phyloP scores from a whole-genome alignment of 2,113 vertebrate species.

The Polyodon spathula region DNA sequence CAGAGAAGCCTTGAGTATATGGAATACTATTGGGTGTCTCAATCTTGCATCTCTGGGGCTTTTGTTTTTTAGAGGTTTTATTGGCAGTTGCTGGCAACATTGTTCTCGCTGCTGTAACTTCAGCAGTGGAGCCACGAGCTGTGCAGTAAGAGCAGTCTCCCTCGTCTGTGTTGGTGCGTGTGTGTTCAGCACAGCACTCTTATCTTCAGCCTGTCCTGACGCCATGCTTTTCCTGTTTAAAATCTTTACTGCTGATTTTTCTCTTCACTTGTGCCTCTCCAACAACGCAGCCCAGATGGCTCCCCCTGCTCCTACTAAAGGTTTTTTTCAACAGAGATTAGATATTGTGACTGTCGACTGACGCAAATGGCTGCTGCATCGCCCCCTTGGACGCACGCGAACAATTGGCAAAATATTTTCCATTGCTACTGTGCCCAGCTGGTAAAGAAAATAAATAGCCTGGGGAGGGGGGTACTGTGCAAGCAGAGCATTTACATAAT shows the following conservation, averaged over 20 bases:
- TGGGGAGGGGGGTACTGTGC: conserved; percentile 3
- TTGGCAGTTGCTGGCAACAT: no score
- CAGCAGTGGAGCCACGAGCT: conserved; percentile 51
- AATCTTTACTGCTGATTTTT: conserved; percentile 83
- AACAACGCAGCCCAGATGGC: conserved; percentile 41
- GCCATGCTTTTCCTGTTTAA: conserved; percentile 96
- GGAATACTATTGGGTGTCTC: no score
- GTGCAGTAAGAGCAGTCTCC: conserved; percentile 54
- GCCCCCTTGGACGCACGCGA: conserved; percentile 23
- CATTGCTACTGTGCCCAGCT: conserved; percentile 14
- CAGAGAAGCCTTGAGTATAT: no score
- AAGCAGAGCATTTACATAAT: conserved; percentile 22
- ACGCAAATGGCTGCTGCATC: conserved; percentile 27
- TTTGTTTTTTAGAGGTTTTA: no score
- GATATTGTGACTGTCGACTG: conserved; percentile 42
- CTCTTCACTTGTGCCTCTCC: conserved; percentile 58
- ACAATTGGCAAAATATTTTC: conserved; percentile 27
- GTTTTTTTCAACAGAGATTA: conserved; percentile 48
- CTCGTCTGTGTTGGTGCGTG: no score
- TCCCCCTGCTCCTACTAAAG: conserved; percentile 16
- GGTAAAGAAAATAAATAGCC: conserved; percentile 16
- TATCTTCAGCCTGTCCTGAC: conserved; percentile 83
- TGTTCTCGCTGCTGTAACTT: conserved; percentile 40
- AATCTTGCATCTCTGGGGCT: no score
- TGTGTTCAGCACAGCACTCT: conserved; percentile 68